Evolutionary conservation across 2,888 invertebrate species (phyloP), one percentile per base, ranked within the genome.

Genomic region (Zele albiditarsus): DNA sequence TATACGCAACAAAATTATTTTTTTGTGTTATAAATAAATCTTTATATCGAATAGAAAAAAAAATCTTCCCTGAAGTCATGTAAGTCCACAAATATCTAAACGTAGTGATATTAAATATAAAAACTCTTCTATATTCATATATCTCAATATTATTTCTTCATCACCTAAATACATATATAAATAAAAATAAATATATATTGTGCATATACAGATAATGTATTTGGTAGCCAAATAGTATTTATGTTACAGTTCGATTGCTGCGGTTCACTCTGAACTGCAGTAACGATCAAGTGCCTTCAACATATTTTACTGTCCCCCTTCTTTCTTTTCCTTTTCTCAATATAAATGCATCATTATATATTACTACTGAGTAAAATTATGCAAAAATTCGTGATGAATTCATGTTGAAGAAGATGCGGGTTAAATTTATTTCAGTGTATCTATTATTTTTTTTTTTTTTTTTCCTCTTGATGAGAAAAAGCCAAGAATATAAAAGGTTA

Each of bases 321-420:
- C 46, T 16, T n/a, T 14, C 16, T 16, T 46, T 46, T 46, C n/a
- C n/a, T 46, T 12, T 38, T 38, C n/a, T 46, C 16, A 53, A 53
- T 53, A 53, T 53, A 53, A 53, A 53, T 53, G n/a, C 53, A 23
- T 53, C 53, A 20, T 53, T 53, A 53, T 20, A 53, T 53, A 53
- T 53, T 49, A n/a, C 4, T 53, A 53, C 20, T 4, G 0, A 20
- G 8, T 2, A 53, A 20, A 53, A 53, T 53, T 53, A 53, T 53
- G 53, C 53, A 53, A 53, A 46, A 53, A n/a, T 53, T 6, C 5
- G n/a, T 53, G 20, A 53, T 53, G 20, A 6, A 53, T 53, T 53
- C 8, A 20, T 10, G 8, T 20, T 53, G 23, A 8, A 23, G 8
- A 20, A 20, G 20, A 53, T 53, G 23, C n/a, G 20, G 8, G 20